These are phyloP conservation scores for Drosophila subsilvestris DNA, from an alignment of 2,888 invertebrate species.

Conservation along the genomic window DNA sequence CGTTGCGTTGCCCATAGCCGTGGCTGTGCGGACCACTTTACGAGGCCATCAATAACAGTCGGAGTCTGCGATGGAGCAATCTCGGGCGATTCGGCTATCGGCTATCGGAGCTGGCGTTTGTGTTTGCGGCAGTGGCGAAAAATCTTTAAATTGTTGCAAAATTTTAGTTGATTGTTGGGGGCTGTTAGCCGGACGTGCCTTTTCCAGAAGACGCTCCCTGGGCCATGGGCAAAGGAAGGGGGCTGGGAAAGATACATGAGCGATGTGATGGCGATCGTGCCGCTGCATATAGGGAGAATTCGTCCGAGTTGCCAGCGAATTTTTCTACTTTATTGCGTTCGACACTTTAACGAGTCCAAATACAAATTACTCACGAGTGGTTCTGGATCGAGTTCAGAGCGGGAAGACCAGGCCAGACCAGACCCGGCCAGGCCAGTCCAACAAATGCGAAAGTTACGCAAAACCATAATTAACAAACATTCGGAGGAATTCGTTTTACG, in stretches of 20 bases:
- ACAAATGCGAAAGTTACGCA: conserved; percentile 66
- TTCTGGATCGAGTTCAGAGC: conserved; percentile 28
- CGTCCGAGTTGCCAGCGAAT: conserved; percentile 48
- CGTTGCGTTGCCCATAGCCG: conserved; percentile 42
- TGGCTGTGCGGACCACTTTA: conserved; percentile 55
- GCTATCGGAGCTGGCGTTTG: conserved; percentile 69
- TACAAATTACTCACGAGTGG: conserved; percentile 73
- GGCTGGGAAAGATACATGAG: conserved; percentile 49
- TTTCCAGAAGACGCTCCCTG: conserved; percentile 61
- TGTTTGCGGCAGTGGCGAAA: conserved; percentile 56
- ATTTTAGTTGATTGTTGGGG: conserved; percentile 62
- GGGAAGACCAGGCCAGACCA: background rate
- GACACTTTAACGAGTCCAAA: conserved; percentile 76
- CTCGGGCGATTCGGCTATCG: conserved; percentile 46
- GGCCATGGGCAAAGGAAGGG: conserved; percentile 18
- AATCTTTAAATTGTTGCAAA: conserved; percentile 77
- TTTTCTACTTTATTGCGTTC: conserved; percentile 59
- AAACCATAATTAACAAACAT: conserved; percentile 78
- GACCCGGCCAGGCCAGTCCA: conserved; percentile 13
- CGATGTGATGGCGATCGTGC: conserved; percentile 56
- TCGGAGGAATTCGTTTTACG: conserved; percentile 70
- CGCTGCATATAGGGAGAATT: conserved; percentile 63
- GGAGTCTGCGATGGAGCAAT: conserved; percentile 67
- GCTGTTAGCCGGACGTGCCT: conserved; percentile 68
- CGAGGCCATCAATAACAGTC: conserved; percentile 75